Percentiles rank a stretch among this genome's conserved stretches.
Conservation (phyloP, 2,888 invertebrate genomes). For the Gandaritis pyraliata region DNA sequence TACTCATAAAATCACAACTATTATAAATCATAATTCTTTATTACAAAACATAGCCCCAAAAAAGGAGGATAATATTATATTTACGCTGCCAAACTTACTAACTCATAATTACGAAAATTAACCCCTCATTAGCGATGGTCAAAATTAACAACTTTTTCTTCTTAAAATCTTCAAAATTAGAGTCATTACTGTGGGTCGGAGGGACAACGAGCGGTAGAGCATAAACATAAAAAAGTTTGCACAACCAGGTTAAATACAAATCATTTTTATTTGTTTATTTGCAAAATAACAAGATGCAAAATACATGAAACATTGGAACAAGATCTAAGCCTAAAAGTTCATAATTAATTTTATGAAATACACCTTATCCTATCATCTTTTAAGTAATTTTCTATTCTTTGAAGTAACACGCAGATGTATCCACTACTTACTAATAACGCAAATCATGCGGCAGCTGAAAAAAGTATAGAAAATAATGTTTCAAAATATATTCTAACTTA, state of each 20-base stretch:
- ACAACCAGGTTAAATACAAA: neutral
- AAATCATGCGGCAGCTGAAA: no score
- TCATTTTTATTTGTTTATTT: no score
- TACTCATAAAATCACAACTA: neutral
- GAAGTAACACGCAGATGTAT: no score
- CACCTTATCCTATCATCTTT: no score
- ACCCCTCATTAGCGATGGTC: slow-evolving; percentile 38
- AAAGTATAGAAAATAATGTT: no score
- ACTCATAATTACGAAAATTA: slow-evolving; percentile 40
- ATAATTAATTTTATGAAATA: no score
- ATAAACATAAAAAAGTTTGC: neutral
- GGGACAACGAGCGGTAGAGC: neutral
- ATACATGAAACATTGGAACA: no score
- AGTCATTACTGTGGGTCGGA: slow-evolving; percentile 13
- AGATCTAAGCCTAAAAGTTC: no score
- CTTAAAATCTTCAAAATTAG: slow-evolving; percentile 18
- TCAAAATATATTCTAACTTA: no score
- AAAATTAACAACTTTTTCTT: slow-evolving; percentile 34
- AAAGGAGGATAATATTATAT: slow-evolving; percentile 38
- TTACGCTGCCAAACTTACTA: slow-evolving; percentile 31
- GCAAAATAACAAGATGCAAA: no score
- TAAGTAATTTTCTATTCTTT: no score
- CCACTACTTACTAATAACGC: no score
- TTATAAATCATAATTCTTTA: slow-evolving; percentile 11
- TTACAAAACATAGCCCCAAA: slow-evolving; percentile 25